Conservation (phyloP, 2,113 vertebrate species). For the Pitta sordida region DNA sequence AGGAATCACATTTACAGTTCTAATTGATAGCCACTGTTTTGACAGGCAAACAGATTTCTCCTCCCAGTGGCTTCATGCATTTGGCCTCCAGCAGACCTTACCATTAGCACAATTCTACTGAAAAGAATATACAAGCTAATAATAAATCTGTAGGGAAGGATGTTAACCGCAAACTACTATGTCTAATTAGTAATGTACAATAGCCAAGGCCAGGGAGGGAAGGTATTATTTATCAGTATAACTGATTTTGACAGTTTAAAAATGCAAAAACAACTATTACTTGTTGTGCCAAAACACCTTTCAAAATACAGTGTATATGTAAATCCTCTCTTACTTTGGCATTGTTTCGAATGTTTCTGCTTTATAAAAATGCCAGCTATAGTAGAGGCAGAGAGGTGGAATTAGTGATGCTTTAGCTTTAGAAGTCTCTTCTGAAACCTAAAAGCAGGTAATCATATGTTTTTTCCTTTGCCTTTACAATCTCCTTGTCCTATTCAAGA, state of each 20-base stretch:
- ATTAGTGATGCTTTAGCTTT: neutral
- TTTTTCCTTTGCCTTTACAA: neutral
- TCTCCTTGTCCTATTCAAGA: neutral
- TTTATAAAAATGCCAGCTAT: neutral
- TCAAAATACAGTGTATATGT: neutral
- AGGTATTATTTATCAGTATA: constrained; percentile 19
- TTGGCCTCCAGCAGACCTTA: constrained; percentile 59
- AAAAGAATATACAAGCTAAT: constrained; percentile 10
- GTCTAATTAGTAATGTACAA: constrained; percentile 56
- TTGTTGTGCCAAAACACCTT: constrained; percentile 12
- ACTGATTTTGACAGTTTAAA: constrained; percentile 45
- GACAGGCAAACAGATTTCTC: constrained; percentile 51
- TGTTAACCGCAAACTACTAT: constrained; percentile 48
- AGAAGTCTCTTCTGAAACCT: neutral
- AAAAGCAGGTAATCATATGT: neutral
- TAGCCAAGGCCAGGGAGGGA: neutral
- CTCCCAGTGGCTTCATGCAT: constrained; percentile 37
- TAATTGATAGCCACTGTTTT: constrained; percentile 63
- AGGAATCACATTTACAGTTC: constrained; percentile 47
- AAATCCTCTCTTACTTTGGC: neutral
- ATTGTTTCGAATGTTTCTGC: neutral
- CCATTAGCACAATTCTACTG: constrained; percentile 44
- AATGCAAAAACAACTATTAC: constrained; percentile 34
- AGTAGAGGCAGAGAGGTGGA: neutral
- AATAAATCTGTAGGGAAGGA: constrained; percentile 40